Base-by-base conservation (phyloP, 1,140 invertebrate species). In the Drosophila repletoides region DNA sequence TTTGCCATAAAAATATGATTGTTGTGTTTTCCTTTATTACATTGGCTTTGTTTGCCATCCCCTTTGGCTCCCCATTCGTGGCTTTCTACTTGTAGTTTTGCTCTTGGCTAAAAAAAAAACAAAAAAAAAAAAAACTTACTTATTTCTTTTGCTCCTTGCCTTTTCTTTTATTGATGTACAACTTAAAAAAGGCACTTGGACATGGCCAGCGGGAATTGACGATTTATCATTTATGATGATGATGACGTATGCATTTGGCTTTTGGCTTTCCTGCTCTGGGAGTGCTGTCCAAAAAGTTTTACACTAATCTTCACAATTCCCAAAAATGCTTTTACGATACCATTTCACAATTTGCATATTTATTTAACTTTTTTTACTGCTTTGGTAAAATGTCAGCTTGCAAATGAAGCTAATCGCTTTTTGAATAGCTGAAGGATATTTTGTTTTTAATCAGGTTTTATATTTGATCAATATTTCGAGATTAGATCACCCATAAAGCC, bases 1-100 rank as follows among this genome's bases (percentile, higher is more conserved):
- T 74, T 74, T 74, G 53, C 76, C 76, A 75, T 80, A 80, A 75
- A 80, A 80, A 80, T 80, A 80, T 80, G 71, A 80, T 80, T 75
- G 76, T 80, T 75, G 67, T 80, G 61, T 75, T 80, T 72, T 64
- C 71, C 71, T 71, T 72, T 68, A 67, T 68, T 72, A 79, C 65
- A 70, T 76, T 67, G 72, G 49, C 68, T 68, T 67, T 66, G 51
- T 46, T 65, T 58, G 56, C 38, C 38, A 43, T 29, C 40, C 52
- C 46, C 53, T 28, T 66, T 40, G 10, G 48, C 40, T 40, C 33
- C 21, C 12, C 5, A n/a, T 48, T 34, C 17, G 15, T 29, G 34
- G 14, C 14, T 43, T 56, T 67, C 29, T 43, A 38, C 36, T 28
- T 19, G 28, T 55, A 63, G 65, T 55, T 69, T 64, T 46, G 19